These are phyloP conservation scores for Nyctalus aviator DNA, from an alignment of 2,797 vertebrate genomes.

Conservation along the genomic window DNA sequence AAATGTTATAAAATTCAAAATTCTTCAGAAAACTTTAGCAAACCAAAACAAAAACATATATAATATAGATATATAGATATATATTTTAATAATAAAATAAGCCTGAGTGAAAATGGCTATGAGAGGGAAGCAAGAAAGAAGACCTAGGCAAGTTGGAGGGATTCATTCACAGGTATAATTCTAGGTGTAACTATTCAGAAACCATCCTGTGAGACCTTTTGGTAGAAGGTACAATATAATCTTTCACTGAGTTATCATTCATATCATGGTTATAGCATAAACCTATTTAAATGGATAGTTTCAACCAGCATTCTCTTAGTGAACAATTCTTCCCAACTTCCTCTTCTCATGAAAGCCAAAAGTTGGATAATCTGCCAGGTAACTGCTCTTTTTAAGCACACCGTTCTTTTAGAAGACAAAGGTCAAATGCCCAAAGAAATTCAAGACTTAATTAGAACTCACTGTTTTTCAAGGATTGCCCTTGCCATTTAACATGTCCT, in stretches of 20 bases:
- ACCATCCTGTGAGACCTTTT: neutral
- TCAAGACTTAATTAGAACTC: neutral
- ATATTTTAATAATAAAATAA: neutral
- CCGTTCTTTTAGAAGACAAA: neutral
- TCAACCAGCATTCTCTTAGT: neutral
- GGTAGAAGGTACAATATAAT: neutral
- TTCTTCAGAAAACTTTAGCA: slow-evolving; percentile 1
- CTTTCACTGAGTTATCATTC: neutral
- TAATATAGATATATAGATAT: too few species aligned
- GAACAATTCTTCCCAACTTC: neutral
- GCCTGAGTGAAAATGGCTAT: neutral
- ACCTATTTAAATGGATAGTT: neutral
- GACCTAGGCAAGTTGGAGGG: neutral
- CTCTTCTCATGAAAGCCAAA: neutral
- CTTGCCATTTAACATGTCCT: neutral
- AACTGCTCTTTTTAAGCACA: neutral
- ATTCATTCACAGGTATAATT: neutral
- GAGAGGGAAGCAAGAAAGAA: neutral
- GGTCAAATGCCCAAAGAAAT: neutral
- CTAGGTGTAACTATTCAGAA: neutral
- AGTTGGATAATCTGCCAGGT: neutral
- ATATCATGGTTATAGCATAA: neutral
- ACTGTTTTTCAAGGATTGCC: neutral
- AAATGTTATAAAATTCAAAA: neutral
- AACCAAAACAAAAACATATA: neutral